Evolutionary conservation across 2,113 vertebrate genomes (phyloP).

Genomic region (Ginglymostoma cirratum): DNA sequence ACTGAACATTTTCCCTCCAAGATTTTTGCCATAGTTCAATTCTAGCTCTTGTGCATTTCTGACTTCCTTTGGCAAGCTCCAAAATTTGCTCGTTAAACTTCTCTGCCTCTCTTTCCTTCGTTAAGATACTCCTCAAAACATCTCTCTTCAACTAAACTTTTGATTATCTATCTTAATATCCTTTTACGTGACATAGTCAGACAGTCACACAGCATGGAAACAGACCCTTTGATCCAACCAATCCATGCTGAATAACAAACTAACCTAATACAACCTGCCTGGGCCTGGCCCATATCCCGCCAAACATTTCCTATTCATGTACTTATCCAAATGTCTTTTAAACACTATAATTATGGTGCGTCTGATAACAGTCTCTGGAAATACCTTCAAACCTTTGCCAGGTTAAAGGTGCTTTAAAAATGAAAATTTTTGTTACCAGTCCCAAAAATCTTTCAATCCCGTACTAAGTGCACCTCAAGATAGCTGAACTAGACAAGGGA

Average conservation of each 20-base stretch:
- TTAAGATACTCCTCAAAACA: background rate
- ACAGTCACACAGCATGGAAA: too few species aligned
- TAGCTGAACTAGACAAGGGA: background rate
- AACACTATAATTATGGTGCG: too few species aligned
- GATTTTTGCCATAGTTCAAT: background rate
- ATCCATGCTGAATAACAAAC: too few species aligned
- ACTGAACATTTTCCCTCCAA: background rate
- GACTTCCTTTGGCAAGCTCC: background rate
- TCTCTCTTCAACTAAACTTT: background rate
- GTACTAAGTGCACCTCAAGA: background rate
- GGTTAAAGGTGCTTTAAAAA: background rate
- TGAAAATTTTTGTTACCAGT: background rate
- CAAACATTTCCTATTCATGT: too few species aligned
- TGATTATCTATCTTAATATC: background rate
- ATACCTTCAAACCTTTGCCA: background rate
- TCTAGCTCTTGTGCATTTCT: background rate
- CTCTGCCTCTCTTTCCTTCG: background rate
- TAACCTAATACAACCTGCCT: too few species aligned
- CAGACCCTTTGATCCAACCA: too few species aligned
- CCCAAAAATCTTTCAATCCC: background rate
- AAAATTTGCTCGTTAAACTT: background rate
- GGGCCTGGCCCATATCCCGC: too few species aligned
- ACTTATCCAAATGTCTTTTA: too few species aligned
- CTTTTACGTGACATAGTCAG: too few species aligned
- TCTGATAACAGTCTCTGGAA: background rate